Evolutionary conservation across 2,888 invertebrate genomes (phyloP), one percentile per base, ranked within the genome.

Genomic region (Diaperis boleti): DNA sequence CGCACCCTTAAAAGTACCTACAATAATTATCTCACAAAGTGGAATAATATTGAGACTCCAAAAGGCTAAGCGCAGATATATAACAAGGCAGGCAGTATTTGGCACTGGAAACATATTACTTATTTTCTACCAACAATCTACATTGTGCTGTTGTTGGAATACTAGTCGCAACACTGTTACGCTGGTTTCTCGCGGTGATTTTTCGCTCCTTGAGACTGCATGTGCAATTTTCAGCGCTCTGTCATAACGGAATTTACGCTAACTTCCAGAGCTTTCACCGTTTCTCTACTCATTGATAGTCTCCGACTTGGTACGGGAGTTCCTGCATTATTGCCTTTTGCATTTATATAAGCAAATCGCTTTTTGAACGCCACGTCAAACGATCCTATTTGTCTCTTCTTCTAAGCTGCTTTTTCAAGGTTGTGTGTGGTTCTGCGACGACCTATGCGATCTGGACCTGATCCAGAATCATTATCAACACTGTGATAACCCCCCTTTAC

Each of bases 321-420:
- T 59, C 90, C 91, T 90, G 69, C 59, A 13, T 39, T 49, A 2
- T 50, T 33, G 3, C 41, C 59, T 13, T 92, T 92, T n/a, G 92
- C 90, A 67, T 91, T 91, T 83, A 93, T 86, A 76, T 92, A 92
- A 68, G 93, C 90, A 85, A 96, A 97, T 59, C 96, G 86, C 78
- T 96, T 96, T 77, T 95, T 92, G 84, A 98, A 98, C 0, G 97
- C 97, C 33, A 97, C 97, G 79, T 97, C 97, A 62, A 98, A 84
- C 0, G 97, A 97, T 71, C 95, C 95, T 72, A 96, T 95, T 72
- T 95, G 94, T 62, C 95, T 88, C 72, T 94, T 91, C 77, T 93
- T 93, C 79, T 93, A 91, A 47, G 93, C 88, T 4, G 96, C 92
- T 75, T 94, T 92, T 80, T 96, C 97, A 66, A 97, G 85, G 79